A percentile compares a stretch with the other conserved stretches of the same genome.
Conservation (phyloP, 2,797 vertebrate species). For the Spondyliosoma cantharus region DNA sequence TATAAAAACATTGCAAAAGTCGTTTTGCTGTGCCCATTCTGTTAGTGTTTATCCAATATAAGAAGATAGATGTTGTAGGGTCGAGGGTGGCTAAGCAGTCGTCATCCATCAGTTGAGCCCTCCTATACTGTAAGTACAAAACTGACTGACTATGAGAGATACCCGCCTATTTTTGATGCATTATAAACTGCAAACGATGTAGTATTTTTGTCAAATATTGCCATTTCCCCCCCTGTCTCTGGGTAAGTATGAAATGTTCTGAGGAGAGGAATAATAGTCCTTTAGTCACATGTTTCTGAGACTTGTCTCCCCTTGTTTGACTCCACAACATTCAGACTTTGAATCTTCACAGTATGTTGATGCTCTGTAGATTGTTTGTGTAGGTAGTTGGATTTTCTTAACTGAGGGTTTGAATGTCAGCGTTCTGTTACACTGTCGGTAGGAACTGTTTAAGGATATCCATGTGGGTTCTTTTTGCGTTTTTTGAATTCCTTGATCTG, state of each 20-base stretch:
- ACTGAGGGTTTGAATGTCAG: conserved; percentile 70
- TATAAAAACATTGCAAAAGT: conserved; percentile 89
- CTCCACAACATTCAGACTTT: conserved; percentile 48
- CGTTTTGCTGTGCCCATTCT: conserved; percentile 88
- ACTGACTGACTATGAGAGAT: conserved; percentile 81
- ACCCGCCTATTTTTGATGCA: conserved; percentile 75
- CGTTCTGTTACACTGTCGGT: conserved; percentile 54
- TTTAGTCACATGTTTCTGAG: conserved; percentile 72
- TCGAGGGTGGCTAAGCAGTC: conserved; percentile 94
- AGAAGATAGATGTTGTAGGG: conserved; percentile 93
- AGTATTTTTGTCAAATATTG: conserved; percentile 77
- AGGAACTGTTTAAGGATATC: conserved; percentile 69
- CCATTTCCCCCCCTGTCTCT: conserved; percentile 68
- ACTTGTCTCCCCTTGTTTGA: conserved; percentile 60
- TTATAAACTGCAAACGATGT: conserved; percentile 74
- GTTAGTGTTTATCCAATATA: conserved; percentile 94
- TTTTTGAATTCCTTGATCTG: conserved; percentile 63
- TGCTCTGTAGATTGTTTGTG: conserved; percentile 64
- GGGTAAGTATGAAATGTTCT: conserved; percentile 86
- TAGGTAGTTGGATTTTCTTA: conserved; percentile 75
- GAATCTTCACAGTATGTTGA: conserved; percentile 51
- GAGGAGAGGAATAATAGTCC: conserved; percentile 65
- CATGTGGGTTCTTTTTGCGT: conserved; percentile 56
- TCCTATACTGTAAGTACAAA: conserved; percentile 98
- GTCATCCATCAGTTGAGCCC: conserved; percentile 94